Evolutionary conservation across 2,888 invertebrate genomes (phyloP).

Genomic region (Diachrysia chrysitis): DNA sequence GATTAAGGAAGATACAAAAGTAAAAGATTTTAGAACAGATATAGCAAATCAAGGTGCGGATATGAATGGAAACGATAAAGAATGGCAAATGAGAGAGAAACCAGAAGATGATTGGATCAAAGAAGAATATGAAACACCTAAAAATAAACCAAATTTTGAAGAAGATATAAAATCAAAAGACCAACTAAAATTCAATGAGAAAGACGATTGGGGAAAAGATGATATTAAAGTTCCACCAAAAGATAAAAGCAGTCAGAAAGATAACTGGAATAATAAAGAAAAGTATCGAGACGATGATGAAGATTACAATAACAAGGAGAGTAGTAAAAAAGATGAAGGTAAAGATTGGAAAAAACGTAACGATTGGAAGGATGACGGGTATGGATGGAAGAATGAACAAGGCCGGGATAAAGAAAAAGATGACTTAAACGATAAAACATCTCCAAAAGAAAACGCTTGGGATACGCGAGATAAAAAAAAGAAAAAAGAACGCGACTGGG

Average conservation of each 20-base stretch:
- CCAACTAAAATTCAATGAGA: neutral
- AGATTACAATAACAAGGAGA: neutral
- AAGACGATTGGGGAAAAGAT: neutral
- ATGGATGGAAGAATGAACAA: neutral
- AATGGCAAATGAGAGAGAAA: neutral
- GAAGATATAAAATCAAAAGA: neutral
- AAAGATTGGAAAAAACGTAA: neutral
- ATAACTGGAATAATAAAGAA: neutral
- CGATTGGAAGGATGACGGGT: neutral
- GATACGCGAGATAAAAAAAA: slow-evolving; percentile 2
- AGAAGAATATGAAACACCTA: neutral
- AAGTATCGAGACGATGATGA: neutral
- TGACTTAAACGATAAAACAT: neutral
- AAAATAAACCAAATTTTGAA: neutral
- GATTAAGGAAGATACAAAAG: neutral
- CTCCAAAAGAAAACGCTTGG: slow-evolving; percentile 4
- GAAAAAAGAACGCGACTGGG: neutral
- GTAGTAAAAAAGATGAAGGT: neutral
- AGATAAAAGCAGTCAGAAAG: neutral
- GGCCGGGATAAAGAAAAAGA: neutral
- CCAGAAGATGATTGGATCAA: neutral
- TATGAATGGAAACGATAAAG: neutral
- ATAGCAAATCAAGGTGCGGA: neutral
- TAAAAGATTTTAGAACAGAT: neutral
- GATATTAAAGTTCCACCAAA: neutral